Conservation (phyloP, 2,888 invertebrate species). For the Allophyes oxyacanthae region DNA sequence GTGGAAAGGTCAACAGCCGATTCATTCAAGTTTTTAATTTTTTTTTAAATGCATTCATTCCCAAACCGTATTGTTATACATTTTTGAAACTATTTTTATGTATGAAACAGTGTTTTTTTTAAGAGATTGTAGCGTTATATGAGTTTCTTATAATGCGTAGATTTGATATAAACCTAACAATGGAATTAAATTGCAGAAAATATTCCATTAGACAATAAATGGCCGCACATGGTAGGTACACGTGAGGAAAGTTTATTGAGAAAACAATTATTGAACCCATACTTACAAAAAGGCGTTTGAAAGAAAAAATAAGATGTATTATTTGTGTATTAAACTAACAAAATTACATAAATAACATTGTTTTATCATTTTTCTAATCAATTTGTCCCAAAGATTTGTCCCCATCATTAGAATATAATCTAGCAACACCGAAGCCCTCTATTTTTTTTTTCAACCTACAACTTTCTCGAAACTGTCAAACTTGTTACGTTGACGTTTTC, state of each 20-base stretch:
- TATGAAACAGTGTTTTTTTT: constrained; percentile 6
- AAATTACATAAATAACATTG: background rate
- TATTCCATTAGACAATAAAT: constrained; percentile 21
- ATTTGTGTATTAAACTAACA: background rate
- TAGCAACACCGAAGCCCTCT: constrained; percentile 20
- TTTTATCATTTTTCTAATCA: background rate
- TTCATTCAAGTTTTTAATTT: constrained; percentile 65
- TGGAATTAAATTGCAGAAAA: constrained; percentile 2
- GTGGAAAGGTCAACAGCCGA: constrained; percentile 83
- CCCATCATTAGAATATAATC: background rate
- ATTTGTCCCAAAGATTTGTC: background rate
- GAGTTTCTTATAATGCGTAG: background rate
- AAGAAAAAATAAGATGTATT: background rate
- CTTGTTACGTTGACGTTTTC: constrained; percentile 58
- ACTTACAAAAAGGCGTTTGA: background rate
- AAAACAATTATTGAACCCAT: background rate
- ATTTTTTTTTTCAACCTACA: constrained; percentile 10
- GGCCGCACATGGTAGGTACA: constrained; percentile 11
- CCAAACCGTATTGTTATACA: constrained; percentile 1
- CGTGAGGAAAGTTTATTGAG: constrained; percentile 8
- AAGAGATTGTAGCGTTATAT: background rate
- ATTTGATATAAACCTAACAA: background rate
- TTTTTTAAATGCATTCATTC: constrained; percentile 47
- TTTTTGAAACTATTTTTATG: constrained; percentile 12
- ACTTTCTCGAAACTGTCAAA: constrained; percentile 44